phyloP scores from a whole-genome alignment of 2,113 vertebrate genomes.

The Oreotrochilus melanogaster region DNA sequence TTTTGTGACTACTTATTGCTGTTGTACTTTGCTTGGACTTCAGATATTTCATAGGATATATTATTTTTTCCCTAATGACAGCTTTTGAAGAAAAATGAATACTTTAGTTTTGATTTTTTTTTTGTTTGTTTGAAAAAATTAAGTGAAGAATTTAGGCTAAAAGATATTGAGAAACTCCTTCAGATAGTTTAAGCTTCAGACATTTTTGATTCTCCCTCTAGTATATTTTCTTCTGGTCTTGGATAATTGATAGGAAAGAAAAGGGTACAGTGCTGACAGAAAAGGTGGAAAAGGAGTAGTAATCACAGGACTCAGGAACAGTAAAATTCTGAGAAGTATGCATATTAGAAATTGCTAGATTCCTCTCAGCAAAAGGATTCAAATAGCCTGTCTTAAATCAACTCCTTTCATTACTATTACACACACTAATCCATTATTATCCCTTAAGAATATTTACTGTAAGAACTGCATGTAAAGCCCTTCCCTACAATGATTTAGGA shows the following conservation, averaged over 20 bases:
- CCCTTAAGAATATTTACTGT: not conserved
- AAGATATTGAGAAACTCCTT: not conserved
- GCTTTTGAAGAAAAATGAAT: not conserved
- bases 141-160: not conserved
- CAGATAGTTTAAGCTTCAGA: not conserved
- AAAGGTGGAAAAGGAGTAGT: not conserved
- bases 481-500: not conserved
- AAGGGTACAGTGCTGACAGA: not conserved
- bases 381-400: not conserved
- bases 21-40: not conserved
- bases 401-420: not conserved
- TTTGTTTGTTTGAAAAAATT: too few species aligned
- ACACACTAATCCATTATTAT: not conserved
- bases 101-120: not conserved
- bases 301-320: not conserved
- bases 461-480: not conserved
- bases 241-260: not conserved
- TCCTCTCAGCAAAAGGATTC: not conserved
- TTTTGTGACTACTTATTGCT: not conserved
- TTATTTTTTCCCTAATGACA: not conserved
- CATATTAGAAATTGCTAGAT: not conserved
- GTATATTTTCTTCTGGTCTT: not conserved
- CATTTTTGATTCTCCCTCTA: not conserved
- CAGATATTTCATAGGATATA: not conserved
- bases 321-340: not conserved